Conservation (phyloP, 2,797 vertebrate genomes). For the Sebastes hubbsi region DNA sequence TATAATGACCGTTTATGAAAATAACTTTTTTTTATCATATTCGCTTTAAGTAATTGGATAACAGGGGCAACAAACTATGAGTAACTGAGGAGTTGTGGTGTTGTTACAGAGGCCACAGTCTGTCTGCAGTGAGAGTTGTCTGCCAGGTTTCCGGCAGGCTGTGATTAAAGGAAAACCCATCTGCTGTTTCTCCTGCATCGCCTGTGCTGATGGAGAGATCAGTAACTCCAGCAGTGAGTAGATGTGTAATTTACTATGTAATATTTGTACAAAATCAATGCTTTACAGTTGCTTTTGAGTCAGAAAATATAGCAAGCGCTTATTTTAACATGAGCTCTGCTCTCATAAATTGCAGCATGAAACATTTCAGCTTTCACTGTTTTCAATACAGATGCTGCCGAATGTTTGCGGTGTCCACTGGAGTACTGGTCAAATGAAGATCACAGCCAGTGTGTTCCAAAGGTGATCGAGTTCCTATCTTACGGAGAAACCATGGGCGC, state of each 20-base stretch:
- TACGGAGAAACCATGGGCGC: too few relatives aligned
- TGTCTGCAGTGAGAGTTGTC: conserved; percentile 80
- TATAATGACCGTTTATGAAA: too few relatives aligned
- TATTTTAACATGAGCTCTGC: neutral
- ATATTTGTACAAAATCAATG: neutral
- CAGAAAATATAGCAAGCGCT: too few relatives aligned
- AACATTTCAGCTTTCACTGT: neutral
- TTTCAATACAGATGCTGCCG: neutral
- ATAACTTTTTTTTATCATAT: too few relatives aligned
- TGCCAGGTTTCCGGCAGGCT: conserved; percentile 76
- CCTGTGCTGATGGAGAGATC: conserved; percentile 80
- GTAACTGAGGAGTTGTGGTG: conserved; percentile 19
- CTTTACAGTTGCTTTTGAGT: neutral
- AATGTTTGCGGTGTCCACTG: too few relatives aligned
- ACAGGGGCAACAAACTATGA: neutral
- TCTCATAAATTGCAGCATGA: neutral
- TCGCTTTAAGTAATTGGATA: neutral
- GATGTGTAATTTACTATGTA: neutral
- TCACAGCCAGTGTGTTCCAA: too few relatives aligned
- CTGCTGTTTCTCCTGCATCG: conserved; percentile 81
- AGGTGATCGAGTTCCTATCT: too few relatives aligned
- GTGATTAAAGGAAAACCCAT: conserved; percentile 77
- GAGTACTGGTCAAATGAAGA: too few relatives aligned
- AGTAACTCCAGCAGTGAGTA: conserved; percentile 75
- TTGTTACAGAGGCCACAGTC: conserved; percentile 75